Evolutionary conservation across 2,113 vertebrate species (phyloP).

Genomic region (Empidonax traillii): DNA sequence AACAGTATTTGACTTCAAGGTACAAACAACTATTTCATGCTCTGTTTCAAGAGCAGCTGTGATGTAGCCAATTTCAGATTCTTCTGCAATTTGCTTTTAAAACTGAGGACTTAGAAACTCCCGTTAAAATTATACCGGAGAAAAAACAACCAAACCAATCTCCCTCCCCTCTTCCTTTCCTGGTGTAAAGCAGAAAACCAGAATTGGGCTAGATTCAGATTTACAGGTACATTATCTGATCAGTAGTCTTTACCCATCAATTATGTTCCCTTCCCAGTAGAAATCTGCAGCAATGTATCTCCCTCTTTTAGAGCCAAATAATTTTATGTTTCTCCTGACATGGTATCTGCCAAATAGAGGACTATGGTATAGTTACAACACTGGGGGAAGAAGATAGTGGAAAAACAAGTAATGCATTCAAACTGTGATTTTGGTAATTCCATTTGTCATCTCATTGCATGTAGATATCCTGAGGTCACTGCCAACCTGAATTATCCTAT

Average conservation of each 20-base stretch:
- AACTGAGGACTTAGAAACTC: neutral
- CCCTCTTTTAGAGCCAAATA: neutral
- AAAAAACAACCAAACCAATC: neutral
- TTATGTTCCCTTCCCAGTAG: neutral
- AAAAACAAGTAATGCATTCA: neutral
- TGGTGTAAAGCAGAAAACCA: neutral
- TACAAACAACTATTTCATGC: neutral
- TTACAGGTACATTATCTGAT: neutral
- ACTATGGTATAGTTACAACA: neutral
- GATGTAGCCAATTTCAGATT: rapidly evolving
- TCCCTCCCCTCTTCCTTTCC: neutral
- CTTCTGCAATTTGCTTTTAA: neutral
- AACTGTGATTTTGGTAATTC: neutral
- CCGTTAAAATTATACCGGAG: neutral
- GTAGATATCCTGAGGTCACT: neutral
- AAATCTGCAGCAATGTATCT: neutral
- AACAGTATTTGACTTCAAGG: neutral
- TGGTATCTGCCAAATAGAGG: neutral
- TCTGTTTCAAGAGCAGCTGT: neutral
- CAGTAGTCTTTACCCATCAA: neutral
- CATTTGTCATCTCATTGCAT: neutral
- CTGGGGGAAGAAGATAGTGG: neutral
- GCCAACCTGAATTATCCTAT: neutral
- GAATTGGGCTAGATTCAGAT: neutral
- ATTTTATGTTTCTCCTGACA: neutral